Evolutionary conservation across 1,140 invertebrate genomes (phyloP).

Genomic region (Eufriesea mexicana): DNA sequence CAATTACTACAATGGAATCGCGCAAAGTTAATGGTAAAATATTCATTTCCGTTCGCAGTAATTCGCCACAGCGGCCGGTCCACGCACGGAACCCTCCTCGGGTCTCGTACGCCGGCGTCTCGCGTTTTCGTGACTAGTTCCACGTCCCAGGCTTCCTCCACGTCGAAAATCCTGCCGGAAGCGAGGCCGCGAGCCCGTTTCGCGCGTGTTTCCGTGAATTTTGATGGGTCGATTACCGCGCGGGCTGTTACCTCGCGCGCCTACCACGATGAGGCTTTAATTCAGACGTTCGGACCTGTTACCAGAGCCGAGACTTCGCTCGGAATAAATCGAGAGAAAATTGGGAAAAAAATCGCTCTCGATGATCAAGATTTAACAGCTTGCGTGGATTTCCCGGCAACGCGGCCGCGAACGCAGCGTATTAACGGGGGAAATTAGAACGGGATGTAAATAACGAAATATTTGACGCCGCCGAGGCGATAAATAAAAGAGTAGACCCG

Average conservation of each 20-base stretch:
- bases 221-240: constrained; percentile 44
- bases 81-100: constrained; percentile 26
- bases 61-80: constrained; percentile 39
- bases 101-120: neutral
- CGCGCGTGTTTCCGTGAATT: constrained; percentile 46
- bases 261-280: neutral
- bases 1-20: constrained; percentile 79
- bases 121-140: constrained; percentile 9
- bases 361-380: constrained; percentile 21
- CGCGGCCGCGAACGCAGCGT: neutral
- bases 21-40: constrained; percentile 79
- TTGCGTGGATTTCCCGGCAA: neutral
- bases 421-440: constrained; percentile 9
- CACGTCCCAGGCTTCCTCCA: neutral
- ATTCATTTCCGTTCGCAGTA: constrained; percentile 75
- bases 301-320: fast-evolving
- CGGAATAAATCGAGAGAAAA: neutral
- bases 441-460: constrained; percentile 27
- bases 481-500: constrained; percentile 36
- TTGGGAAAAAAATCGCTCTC: neutral
- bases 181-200: neutral
- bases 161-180: constrained; percentile 43
- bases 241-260: neutral
- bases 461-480: constrained; percentile 19
- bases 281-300: neutral